Base-by-base conservation (phyloP, 2,888 invertebrate species). In the Nomada lathburiana region DNA sequence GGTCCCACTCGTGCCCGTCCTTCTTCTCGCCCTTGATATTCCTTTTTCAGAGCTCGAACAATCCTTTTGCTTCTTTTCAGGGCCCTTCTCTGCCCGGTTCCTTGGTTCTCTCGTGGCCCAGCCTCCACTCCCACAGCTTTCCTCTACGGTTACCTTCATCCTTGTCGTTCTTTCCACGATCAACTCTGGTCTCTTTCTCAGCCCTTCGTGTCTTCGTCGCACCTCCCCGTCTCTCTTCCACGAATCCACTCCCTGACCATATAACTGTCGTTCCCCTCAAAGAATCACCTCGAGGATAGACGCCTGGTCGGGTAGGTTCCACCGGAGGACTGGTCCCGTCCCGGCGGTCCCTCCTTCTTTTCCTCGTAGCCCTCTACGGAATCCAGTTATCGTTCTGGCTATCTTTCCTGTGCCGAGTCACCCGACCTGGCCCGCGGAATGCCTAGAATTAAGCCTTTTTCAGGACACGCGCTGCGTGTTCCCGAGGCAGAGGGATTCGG, bases 301-400 rank as follows among this genome's bases (percentile, higher is more conserved):
- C 84, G 84, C 84, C 86, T 86, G 76, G 88, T 88, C 83, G 87
- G 83, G 89, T 81, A 76, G 80, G 88, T 90, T 88, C 81, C 73
- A 87, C 82, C 36, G 63, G 78, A 85, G 84, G 88, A 89, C 89
- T 89, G 86, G 90, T 90, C 83, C 80, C 78, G 82, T 73, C 80
- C 80, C 53, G 70, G 69, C 77, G 80, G 59, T 69, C 64, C 60
- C 81, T 82, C 80, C 84, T 87, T 84, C 85, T 86, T 83, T 87
- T 84, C 84, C 82, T 86, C 84, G 82, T 82, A 70, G 73, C 73
- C 67, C 85, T 82, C 81, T 72, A 36, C 80, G 86, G 86, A 85
- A 85, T 90, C 87, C 88, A 89, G 89, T 90, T 91, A 89, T 90
- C 90, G 88, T 84, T 76, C 67, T 76, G 84, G 84, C 89, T 88